These are phyloP conservation scores for Drosophila obscura DNA, from an alignment of 1,140 invertebrate genomes.

Conservation along the genomic window DNA sequence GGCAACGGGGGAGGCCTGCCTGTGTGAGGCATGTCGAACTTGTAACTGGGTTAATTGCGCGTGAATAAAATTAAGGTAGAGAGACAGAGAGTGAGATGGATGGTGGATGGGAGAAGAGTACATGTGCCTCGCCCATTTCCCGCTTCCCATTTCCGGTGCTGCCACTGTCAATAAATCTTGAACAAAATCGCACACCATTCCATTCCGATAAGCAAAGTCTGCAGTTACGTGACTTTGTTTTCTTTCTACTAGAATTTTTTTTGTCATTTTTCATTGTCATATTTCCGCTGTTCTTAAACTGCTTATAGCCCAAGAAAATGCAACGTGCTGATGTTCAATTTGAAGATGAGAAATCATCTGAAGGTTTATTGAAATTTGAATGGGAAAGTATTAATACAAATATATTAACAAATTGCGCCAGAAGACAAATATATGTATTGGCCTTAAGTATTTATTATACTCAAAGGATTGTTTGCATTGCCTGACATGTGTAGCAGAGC, in stretches of 20 bases:
- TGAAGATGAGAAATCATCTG: background rate
- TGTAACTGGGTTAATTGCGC: constrained; percentile 81
- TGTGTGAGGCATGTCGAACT: constrained; percentile 77
- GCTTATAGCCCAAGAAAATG: constrained; percentile 16
- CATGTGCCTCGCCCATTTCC: constrained; percentile 33
- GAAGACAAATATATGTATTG: background rate
- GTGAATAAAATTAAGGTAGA: constrained; percentile 70
- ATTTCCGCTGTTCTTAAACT: constrained; percentile 12
- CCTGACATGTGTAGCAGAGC: constrained; percentile 7
- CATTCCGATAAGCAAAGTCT: constrained; percentile 38
- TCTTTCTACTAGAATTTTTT: constrained; percentile 23
- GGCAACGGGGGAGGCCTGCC: constrained; percentile 28
- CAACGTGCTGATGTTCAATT: constrained; percentile 31
- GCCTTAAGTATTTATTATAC: too few relatives aligned
- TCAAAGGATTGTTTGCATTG: background rate
- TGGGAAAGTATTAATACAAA: constrained; percentile 3
- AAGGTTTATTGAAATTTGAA: background rate
- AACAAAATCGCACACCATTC: constrained; percentile 57
- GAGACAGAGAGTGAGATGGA: constrained; percentile 8
- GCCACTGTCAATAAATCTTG: constrained; percentile 72
- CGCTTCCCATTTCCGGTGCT: constrained; percentile 48
- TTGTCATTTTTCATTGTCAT: constrained; percentile 2
- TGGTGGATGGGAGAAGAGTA: background rate
- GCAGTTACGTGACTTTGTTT: constrained; percentile 44
- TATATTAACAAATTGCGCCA: background rate